A percentile compares a stretch with the other conserved stretches of the same genome.
These are phyloP conservation scores for Enteromius treurensis DNA, from an alignment of 2,797 vertebrate genomes.

Conservation along the genomic window DNA sequence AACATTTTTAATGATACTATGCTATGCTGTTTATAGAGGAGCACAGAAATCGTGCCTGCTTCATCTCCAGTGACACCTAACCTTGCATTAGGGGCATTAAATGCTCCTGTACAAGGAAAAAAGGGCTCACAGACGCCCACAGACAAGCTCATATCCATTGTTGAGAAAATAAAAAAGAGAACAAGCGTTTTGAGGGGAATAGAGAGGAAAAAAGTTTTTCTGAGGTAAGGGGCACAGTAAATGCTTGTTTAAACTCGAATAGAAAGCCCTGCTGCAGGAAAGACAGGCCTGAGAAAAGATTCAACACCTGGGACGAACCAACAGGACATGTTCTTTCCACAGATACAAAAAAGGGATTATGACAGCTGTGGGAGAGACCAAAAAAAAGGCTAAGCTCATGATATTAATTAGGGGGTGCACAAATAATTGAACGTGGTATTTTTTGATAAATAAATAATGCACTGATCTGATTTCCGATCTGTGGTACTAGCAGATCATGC, in stretches of 20 bases:
- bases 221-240: conserved; percentile 48
- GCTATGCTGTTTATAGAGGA: conserved; percentile 67
- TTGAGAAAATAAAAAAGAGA: conserved; percentile 61
- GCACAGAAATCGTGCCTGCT: conserved; percentile 61
- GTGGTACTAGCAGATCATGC: no score
- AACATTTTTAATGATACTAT: conserved; percentile 76
- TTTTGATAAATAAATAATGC: background rate
- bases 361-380: background rate
- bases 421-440: background rate
- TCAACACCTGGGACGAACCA: conserved; percentile 29
- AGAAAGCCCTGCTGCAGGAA: conserved; percentile 21
- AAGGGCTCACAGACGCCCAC: conserved; percentile 57
- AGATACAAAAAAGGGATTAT: background rate
- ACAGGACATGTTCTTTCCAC: conserved; percentile 13
- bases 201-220: conserved; percentile 62
- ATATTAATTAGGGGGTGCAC: background rate
- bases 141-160: conserved; percentile 63
- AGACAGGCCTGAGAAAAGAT: conserved; percentile 20
- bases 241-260: conserved; percentile 57
- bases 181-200: conserved; percentile 71
- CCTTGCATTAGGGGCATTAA: conserved; percentile 79
- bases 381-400: background rate
- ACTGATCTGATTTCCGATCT: background rate
- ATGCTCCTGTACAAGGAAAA: conserved; percentile 62
- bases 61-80: conserved; percentile 76